Percentiles rank a stretch among this genome's conserved stretches.
Evolutionary conservation across 1,140 invertebrate genomes (phyloP).

Genomic region (Caenorhabditis briggsae): DNA sequence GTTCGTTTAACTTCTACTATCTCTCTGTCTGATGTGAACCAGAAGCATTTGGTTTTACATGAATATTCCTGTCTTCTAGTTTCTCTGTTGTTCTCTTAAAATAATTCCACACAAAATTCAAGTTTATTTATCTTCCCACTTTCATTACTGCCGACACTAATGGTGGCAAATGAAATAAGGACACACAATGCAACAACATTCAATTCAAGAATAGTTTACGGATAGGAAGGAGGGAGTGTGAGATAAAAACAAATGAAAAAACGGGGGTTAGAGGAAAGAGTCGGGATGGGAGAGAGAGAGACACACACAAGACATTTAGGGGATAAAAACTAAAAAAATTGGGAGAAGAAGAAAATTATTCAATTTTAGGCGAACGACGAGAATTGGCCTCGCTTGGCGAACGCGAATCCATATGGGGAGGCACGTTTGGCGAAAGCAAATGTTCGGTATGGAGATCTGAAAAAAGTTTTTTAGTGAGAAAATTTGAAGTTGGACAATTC

Average conservation of each 20-base stretch:
- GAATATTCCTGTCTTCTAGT: too few species aligned
- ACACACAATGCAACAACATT: slow-evolving; percentile 48
- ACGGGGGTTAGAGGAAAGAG: too few species aligned
- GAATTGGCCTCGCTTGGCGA: slow-evolving; percentile 59
- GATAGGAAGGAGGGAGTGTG: not conserved
- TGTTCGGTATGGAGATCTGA: slow-evolving; percentile 58
- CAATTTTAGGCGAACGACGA: slow-evolving; percentile 42
- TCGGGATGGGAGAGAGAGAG: not conserved
- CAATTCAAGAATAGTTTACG: slow-evolving; percentile 17
- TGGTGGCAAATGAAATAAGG: slow-evolving; percentile 43
- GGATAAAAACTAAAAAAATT: not conserved
- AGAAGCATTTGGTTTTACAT: not conserved
- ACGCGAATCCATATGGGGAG: slow-evolving; percentile 61
- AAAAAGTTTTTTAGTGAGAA: not conserved
- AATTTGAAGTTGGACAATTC: too few species aligned
- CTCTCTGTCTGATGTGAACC: not conserved
- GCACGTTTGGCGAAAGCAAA: slow-evolving; percentile 64
- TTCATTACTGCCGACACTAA: slow-evolving; percentile 38
- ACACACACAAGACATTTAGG: not conserved
- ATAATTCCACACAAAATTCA: slow-evolving; percentile 27
- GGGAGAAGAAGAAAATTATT: not conserved
- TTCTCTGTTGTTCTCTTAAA: not conserved
- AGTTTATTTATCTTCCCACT: slow-evolving; percentile 48
- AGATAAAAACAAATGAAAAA: not conserved
- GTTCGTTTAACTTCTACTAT: not conserved